A percentile compares a stretch with the other conserved stretches of the same genome.
phyloP scores from a whole-genome alignment of 1,140 invertebrate genomes.

The Zelostemma sp. region DNA sequence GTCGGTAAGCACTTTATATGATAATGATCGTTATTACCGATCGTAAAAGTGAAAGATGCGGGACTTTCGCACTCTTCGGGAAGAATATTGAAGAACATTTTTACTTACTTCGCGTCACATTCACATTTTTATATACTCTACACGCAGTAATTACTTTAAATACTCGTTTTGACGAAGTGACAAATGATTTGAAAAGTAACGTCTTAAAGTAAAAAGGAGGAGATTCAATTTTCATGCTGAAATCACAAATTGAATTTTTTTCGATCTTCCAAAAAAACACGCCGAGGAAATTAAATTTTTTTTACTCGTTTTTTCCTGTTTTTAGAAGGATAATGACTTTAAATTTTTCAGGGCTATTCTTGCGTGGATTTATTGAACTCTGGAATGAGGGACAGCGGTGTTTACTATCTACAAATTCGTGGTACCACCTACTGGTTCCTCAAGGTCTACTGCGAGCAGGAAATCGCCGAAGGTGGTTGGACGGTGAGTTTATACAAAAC shows the following conservation, averaged over 20 bases:
- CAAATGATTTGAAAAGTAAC: no score
- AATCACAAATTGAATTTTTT: no score
- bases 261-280: no score
- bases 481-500: conserved; percentile 86
- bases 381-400: conserved; percentile 87
- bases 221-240: no score
- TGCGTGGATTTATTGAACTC: conserved; percentile 86
- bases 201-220: no score
- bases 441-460: conserved; percentile 92
- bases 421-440: conserved; percentile 93
- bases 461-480: conserved; percentile 92
- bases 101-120: conserved; percentile 20
- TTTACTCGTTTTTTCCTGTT: no score
- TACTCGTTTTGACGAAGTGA: no score
- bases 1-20: conserved; percentile 40
- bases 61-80: conserved; percentile 34
- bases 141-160: no score
- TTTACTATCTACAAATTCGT: conserved; percentile 89
- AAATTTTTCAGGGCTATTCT: conserved; percentile 80
- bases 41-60: conserved; percentile 49
- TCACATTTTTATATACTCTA: conserved; percentile 14
- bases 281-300: no score
- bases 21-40: conserved; percentile 51
- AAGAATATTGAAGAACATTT: conserved; percentile 23
- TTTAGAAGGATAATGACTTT: conserved; percentile 20